Percentiles rank a stretch among this genome's conserved stretches.
phyloP scores from a whole-genome alignment of 2,888 invertebrate species.

The Dasysyrphus tricinctus region DNA sequence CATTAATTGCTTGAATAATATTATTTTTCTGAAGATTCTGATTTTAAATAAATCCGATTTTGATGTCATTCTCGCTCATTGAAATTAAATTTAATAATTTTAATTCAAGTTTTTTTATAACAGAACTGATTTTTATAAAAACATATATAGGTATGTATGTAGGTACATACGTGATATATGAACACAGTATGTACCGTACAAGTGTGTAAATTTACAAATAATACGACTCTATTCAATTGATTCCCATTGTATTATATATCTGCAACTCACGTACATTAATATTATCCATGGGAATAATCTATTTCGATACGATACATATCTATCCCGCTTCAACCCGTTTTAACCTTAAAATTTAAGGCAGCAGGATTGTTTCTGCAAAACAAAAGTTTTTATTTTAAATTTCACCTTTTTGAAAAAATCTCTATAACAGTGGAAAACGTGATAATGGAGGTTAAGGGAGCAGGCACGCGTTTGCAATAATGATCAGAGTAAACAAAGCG shows the following conservation, averaged over 20 bases:
- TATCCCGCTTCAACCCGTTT: background rate
- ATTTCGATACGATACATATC: background rate
- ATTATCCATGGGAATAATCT: background rate
- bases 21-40: too few species aligned
- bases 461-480: conserved; percentile 13
- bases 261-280: background rate
- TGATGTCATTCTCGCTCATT: too few species aligned
- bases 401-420: background rate
- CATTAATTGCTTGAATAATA: too few species aligned
- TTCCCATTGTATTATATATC: background rate
- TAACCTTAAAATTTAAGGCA: background rate
- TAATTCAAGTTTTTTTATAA: too few species aligned
- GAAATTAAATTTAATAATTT: too few species aligned
- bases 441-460: conserved; percentile 4
- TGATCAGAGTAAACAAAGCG: conserved; percentile 27
- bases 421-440: background rate
- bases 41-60: too few species aligned
- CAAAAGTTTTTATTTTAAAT: background rate
- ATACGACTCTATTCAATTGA: background rate
- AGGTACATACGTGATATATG: too few species aligned
- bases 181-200: too few species aligned
- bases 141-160: too few species aligned
- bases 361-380: background rate
- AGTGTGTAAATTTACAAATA: too few species aligned
- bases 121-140: too few species aligned